A percentile compares a stretch with the other conserved stretches of the same genome.
Evolutionary conservation across 2,888 invertebrate genomes (phyloP).

Genomic region (Plebejus melissa): DNA sequence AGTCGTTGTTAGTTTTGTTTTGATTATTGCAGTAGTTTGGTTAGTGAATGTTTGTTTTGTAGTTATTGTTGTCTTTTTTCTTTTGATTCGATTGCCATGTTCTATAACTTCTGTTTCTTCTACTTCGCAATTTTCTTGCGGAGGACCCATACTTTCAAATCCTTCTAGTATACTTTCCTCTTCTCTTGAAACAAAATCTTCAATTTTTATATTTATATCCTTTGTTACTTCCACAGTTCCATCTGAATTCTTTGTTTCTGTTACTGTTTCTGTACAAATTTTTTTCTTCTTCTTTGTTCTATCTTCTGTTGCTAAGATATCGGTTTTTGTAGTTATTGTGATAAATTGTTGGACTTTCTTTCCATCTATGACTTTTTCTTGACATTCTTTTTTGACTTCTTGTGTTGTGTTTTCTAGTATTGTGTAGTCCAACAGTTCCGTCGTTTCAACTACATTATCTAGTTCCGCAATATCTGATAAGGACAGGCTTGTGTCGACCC

Average conservation of each 20-base stretch:
- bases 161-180: slow-evolving; percentile 45
- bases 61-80: slow-evolving; percentile 57
- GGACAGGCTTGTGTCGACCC: slow-evolving; percentile 61
- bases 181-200: slow-evolving; percentile 50
- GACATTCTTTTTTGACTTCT: slow-evolving; percentile 55
- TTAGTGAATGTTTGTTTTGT: slow-evolving; percentile 52
- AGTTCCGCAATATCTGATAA: slow-evolving; percentile 56
- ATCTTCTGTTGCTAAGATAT: slow-evolving; percentile 54
- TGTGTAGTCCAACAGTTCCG: slow-evolving; percentile 55
- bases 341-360: slow-evolving; percentile 58
- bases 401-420: slow-evolving; percentile 54
- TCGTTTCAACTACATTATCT: slow-evolving; percentile 41
- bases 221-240: slow-evolving; percentile 65
- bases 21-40: slow-evolving; percentile 43
- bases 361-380: slow-evolving; percentile 52
- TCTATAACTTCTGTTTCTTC: slow-evolving; percentile 50
- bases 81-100: slow-evolving; percentile 51
- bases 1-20: slow-evolving; percentile 56
- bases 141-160: slow-evolving; percentile 48
- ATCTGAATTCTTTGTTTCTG: slow-evolving; percentile 62
- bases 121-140: slow-evolving; percentile 48
- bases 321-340: slow-evolving; percentile 61
- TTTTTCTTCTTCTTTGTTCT: slow-evolving; percentile 60
- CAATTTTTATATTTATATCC: slow-evolving; percentile 62
- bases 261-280: slow-evolving; percentile 57